These are phyloP conservation scores for Heliconius ismenius DNA, from an alignment of 2,888 invertebrate species.

Conservation along the genomic window DNA sequence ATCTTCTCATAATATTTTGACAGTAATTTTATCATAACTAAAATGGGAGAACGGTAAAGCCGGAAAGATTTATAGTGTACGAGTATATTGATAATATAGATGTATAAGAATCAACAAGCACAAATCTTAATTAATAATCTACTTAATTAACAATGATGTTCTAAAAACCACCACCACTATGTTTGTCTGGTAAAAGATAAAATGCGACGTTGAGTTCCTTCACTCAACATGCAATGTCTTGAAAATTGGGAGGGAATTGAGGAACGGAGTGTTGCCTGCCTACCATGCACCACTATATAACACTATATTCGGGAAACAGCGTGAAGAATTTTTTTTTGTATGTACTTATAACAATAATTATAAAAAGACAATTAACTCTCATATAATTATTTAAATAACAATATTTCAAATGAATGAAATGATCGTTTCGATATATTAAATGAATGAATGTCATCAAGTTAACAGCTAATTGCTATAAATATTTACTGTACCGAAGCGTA, in stretches of 20 bases:
- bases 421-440: not conserved
- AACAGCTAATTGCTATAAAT: conserved; percentile 19
- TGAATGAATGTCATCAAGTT: conserved; percentile 3
- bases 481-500: conserved; percentile 13
- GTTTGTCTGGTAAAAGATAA: not conserved
- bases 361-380: not conserved
- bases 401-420: not conserved
- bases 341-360: no score
- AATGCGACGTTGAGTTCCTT: not conserved
- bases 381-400: not conserved
- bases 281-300: no score
- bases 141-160: no score
- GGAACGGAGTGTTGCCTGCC: not conserved
- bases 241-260: not conserved
- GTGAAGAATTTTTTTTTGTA: not conserved
- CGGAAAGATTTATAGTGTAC: not conserved
- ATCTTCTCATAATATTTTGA: not conserved
- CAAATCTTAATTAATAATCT: no score
- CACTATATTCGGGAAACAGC: not conserved
- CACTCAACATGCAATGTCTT: not conserved
- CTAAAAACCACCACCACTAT: no score
- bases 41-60: not conserved
- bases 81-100: no score
- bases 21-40: not conserved
- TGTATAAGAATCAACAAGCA: no score